Evolutionary conservation across 2,888 invertebrate genomes (phyloP).

Genomic region (Polydrusus cervinus): DNA sequence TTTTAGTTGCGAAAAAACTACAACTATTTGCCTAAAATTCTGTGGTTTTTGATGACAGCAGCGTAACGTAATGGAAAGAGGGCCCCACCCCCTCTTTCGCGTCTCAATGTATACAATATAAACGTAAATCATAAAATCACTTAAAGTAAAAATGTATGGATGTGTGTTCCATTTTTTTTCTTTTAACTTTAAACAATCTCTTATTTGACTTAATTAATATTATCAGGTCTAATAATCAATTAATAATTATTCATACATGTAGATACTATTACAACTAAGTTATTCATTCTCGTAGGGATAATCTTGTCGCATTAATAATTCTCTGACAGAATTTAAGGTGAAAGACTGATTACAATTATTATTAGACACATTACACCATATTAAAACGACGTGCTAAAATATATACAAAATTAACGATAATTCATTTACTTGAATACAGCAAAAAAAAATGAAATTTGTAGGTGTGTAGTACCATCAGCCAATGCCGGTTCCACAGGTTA

Average conservation of each 20-base stretch:
- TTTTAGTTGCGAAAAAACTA: neutral
- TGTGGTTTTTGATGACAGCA: no score
- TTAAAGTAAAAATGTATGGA: neutral
- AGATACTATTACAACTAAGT: constrained; percentile 32
- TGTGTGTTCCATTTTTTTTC: neutral
- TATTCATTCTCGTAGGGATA: constrained; percentile 43
- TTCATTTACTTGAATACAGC: neutral
- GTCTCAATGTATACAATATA: no score
- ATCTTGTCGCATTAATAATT: constrained; percentile 48
- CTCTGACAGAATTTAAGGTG: constrained; percentile 56
- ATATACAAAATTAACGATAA: neutral
- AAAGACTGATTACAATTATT: constrained; percentile 40
- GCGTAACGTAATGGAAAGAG: no score
- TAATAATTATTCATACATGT: constrained; percentile 43
- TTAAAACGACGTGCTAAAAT: neutral
- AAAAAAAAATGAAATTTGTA: no score
- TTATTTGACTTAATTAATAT: constrained; percentile 26
- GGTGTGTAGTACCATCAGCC: no score
- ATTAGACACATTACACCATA: constrained; percentile 1
- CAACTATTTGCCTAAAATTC: no score
- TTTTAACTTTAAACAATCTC: neutral
- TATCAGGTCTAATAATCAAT: constrained; percentile 18
- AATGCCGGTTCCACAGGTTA: no score
- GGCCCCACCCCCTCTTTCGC: no score
- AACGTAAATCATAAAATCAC: no score